Conservation (phyloP, 2,797 vertebrate genomes). For the Cheirogaleus major region DNA sequence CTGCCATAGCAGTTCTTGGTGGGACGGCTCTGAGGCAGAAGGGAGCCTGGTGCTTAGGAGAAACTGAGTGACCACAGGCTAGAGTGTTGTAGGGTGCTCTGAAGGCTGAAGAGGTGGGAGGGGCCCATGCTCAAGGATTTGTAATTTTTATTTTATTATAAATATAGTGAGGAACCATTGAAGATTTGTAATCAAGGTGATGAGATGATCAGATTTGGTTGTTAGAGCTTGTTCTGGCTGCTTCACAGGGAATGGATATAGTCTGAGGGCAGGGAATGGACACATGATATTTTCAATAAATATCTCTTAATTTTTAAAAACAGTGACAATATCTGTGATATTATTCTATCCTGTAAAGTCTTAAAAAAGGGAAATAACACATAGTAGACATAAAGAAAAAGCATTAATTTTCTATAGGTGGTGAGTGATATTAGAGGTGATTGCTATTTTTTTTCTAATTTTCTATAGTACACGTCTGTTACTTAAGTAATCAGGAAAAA, state of each 20-base stretch:
- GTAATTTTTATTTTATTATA: not conserved
- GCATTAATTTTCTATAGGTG: not conserved
- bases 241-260: not conserved
- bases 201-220: not conserved
- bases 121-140: not conserved
- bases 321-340: not conserved
- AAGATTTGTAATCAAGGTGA: not conserved
- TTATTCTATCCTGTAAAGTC: not conserved
- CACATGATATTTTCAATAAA: not conserved
- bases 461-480: not conserved
- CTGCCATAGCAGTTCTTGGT: not conserved
- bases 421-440: not conserved
- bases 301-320: not conserved
- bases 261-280: not conserved
- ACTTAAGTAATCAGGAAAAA: not conserved
- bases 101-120: not conserved
- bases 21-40: not conserved
- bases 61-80: not conserved
- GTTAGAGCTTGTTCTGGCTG: not conserved
- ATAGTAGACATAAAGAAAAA: not conserved
- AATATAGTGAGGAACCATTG: not conserved
- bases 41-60: not conserved
- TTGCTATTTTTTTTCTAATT: not conserved
- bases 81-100: rapidly evolving
- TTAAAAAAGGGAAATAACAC: not conserved